Conservation (phyloP, 1,140 invertebrate species). For the Laupala kohalensis region DNA sequence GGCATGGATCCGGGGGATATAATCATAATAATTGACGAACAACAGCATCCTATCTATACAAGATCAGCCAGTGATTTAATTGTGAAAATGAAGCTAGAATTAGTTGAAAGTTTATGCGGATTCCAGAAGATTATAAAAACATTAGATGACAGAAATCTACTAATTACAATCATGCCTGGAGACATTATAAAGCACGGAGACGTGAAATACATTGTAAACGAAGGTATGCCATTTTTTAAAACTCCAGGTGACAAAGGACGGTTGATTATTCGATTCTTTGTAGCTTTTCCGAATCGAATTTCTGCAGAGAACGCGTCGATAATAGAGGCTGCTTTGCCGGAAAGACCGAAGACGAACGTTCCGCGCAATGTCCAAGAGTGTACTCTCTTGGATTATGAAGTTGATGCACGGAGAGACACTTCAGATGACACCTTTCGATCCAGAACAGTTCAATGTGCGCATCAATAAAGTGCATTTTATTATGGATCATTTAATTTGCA, state of each 20-base stretch:
- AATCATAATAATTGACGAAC: background rate
- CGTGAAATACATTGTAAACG: constrained; percentile 42
- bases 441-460: background rate
- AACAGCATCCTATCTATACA: background rate
- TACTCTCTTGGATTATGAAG: constrained; percentile 53
- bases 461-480: too few species aligned
- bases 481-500: too few species aligned
- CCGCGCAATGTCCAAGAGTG: constrained; percentile 75
- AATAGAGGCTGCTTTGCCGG: constrained; percentile 38
- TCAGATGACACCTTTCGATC: background rate
- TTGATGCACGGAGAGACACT: constrained; percentile 26
- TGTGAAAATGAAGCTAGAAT: background rate
- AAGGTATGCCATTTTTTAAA: constrained; percentile 53
- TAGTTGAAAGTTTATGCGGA: background rate
- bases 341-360: constrained; percentile 50
- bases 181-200: constrained; percentile 50
- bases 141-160: constrained; percentile 43
- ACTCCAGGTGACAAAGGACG: constrained; percentile 51
- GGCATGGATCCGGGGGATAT: background rate
- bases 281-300: constrained; percentile 42
- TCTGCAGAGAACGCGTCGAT: constrained; percentile 26
- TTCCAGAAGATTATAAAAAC: constrained; percentile 37
- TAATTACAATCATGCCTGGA: constrained; percentile 38
- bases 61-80: background rate
- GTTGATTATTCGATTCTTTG: constrained; percentile 42